Conservation (phyloP, 2,888 invertebrate genomes). For the Andrena haemorrhoa region DNA sequence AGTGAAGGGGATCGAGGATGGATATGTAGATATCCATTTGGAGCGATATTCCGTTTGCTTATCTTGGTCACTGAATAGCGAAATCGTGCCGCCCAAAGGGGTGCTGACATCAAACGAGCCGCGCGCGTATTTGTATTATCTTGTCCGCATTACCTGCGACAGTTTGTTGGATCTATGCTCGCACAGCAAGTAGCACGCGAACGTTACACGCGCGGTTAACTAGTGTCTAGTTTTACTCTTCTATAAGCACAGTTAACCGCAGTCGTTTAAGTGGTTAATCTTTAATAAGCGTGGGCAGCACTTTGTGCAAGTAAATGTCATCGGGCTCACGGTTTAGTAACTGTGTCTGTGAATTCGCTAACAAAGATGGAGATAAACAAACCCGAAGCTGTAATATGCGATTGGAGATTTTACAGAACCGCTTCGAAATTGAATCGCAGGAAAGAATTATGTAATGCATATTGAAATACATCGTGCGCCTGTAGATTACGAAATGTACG, state of each 20-base stretch:
- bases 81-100: constrained; percentile 23
- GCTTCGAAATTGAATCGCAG: neutral
- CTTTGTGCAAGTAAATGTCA: constrained; percentile 28
- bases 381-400: neutral
- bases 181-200: constrained; percentile 1
- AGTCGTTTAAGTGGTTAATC: constrained; percentile 19
- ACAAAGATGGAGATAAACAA: neutral
- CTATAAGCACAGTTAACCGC: constrained; percentile 6
- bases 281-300: constrained; percentile 22
- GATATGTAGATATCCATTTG: neutral
- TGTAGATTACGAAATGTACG: neutral
- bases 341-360: neutral
- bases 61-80: constrained; percentile 23
- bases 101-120: constrained; percentile 23
- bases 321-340: neutral
- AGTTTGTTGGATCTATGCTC: neutral
- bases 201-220: constrained; percentile 25
- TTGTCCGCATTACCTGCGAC: constrained; percentile 14
- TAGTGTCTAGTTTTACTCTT: constrained; percentile 6
- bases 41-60: neutral
- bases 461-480: neutral
- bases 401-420: too few species aligned
- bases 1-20: neutral
- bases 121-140: constrained; percentile 8
- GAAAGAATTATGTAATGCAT: neutral